Percentiles rank a stretch among this genome's conserved stretches.
Conservation (phyloP, 2,888 invertebrate genomes). For the Colletes collaris region DNA sequence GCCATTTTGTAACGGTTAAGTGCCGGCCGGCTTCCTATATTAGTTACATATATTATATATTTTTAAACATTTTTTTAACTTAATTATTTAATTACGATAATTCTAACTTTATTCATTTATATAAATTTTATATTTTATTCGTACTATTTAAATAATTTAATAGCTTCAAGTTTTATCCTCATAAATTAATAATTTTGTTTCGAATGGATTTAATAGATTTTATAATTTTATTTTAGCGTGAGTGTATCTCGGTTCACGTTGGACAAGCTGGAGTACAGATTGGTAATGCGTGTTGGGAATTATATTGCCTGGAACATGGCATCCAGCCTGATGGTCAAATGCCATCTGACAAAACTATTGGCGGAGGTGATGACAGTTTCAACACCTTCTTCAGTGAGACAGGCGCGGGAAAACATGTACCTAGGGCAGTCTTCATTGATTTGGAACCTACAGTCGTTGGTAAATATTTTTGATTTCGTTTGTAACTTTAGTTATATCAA, state of each 20-base stretch:
- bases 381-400: slow-evolving; percentile 98
- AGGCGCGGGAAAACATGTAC: slow-evolving; percentile 98
- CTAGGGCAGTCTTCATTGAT: slow-evolving; percentile 97
- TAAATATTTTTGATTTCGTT: slow-evolving; percentile 71
- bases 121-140: no score
- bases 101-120: no score
- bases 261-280: slow-evolving; percentile 95
- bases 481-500: neutral
- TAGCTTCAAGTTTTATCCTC: no score
- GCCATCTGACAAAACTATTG: slow-evolving; percentile 96
- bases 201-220: neutral
- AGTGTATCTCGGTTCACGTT: slow-evolving; percentile 91
- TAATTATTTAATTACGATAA: no score
- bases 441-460: slow-evolving; percentile 97
- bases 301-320: slow-evolving; percentile 94
- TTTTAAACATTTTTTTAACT: no score
- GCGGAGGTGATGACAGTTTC: slow-evolving; percentile 96
- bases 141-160: no score
- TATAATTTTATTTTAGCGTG: slow-evolving; percentile 85
- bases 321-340: slow-evolving; percentile 97
- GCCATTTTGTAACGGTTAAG: slow-evolving; percentile 67
- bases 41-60: no score
- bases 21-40: slow-evolving; percentile 61
- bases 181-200: neutral
- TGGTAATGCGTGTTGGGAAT: slow-evolving; percentile 95